Evolutionary conservation across 2,797 vertebrate genomes (phyloP).

Genomic region (Scolopax bukidnonensis): DNA sequence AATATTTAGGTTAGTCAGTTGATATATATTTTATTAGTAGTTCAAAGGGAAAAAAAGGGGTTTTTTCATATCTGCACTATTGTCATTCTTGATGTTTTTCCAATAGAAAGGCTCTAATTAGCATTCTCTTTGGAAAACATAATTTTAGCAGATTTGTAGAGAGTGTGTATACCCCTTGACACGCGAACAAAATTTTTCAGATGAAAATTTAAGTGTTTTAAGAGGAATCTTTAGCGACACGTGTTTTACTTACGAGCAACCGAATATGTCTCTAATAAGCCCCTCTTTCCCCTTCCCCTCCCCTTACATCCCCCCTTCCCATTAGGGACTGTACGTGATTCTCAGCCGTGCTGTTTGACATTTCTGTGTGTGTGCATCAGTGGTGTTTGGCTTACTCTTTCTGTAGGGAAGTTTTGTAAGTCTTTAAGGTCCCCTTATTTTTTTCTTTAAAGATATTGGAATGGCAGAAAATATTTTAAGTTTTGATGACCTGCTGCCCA

Average conservation of each 20-base stretch:
- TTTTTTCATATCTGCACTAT: background rate
- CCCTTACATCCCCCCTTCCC: no score
- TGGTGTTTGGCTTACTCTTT: background rate
- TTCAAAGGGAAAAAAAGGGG: background rate
- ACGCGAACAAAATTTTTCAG: background rate
- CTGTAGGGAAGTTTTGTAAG: background rate
- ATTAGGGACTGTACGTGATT: background rate
- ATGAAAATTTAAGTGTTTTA: background rate
- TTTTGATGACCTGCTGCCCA: background rate
- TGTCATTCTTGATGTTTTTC: background rate
- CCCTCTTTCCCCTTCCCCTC: accelerated
- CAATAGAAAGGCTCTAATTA: background rate
- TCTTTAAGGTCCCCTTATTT: background rate
- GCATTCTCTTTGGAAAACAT: background rate
- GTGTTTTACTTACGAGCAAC: background rate
- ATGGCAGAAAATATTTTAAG: background rate
- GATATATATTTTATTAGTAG: background rate
- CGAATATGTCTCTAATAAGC: background rate
- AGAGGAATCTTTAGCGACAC: background rate
- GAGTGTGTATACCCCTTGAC: background rate
- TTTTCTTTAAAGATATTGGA: background rate
- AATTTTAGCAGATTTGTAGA: background rate
- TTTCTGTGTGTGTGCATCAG: background rate
- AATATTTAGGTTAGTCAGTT: background rate
- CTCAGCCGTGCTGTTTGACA: background rate